Evolutionary conservation across 2,113 vertebrate species (phyloP).

Genomic region (Macroglossus sobrinus): DNA sequence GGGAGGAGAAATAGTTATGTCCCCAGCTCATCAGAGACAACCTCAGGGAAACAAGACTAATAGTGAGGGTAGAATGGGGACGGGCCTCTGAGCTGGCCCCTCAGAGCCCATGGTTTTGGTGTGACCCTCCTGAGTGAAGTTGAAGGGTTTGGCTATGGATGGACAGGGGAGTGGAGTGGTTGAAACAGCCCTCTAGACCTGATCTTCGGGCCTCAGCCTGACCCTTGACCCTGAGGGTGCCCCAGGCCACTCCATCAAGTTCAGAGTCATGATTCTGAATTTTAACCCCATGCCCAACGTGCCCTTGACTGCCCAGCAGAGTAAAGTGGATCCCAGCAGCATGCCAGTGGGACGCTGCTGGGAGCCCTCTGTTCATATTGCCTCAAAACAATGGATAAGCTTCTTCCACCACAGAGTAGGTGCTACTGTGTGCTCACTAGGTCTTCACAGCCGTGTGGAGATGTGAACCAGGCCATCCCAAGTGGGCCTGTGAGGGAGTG

Average conservation of each 20-base stretch:
- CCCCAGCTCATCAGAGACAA: background rate
- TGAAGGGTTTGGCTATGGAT: background rate
- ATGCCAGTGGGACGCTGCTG: background rate
- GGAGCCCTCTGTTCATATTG: background rate
- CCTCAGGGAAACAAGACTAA: background rate
- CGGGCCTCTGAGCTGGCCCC: background rate
- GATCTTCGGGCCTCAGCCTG: background rate
- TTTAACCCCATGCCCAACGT: background rate
- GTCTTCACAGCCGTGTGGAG: fast-evolving
- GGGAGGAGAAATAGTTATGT: background rate
- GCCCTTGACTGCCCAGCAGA: background rate
- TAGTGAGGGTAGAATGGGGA: background rate
- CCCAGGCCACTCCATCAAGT: background rate
- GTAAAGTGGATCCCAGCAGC: too few relatives aligned
- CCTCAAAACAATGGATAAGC: background rate
- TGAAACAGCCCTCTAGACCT: background rate
- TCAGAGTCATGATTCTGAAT: background rate
- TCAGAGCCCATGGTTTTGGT: background rate
- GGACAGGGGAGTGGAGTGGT: background rate
- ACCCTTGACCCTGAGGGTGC: background rate
- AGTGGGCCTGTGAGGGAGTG: background rate
- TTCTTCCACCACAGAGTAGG: too few relatives aligned
- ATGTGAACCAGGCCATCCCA: fast-evolving
- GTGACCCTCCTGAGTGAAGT: background rate
- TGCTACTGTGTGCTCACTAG: too few relatives aligned